Evolutionary conservation across 2,113 vertebrate species (phyloP).

Genomic region (Brienomyrus brachyistius): DNA sequence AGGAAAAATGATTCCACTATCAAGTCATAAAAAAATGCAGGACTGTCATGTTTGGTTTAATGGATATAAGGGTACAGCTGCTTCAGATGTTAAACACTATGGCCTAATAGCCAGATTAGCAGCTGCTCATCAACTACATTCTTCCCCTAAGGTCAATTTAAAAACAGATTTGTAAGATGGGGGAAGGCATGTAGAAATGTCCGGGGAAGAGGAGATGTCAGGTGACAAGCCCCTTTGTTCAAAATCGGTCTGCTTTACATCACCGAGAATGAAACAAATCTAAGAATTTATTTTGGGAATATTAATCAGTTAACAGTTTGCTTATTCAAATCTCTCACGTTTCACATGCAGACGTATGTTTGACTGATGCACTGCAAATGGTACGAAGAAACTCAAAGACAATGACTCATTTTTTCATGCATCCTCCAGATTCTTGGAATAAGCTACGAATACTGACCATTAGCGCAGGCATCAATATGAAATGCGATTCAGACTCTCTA

Average conservation of each 20-base stretch:
- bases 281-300: not conserved
- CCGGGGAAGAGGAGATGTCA: not conserved
- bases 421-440: not conserved
- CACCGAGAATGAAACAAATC: not conserved
- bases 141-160: not conserved
- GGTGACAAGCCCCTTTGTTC: not conserved
- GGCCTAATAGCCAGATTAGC: not conserved
- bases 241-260: not conserved
- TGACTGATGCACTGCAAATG: not conserved
- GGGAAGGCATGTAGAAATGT: not conserved
- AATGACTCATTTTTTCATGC: not conserved
- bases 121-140: not conserved
- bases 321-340: not conserved
- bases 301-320: not conserved
- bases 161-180: not conserved
- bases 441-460: not conserved
- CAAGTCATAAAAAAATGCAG: not conserved
- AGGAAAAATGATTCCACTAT: not conserved
- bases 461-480: not conserved
- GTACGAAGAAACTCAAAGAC: not conserved
- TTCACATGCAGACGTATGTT: not conserved
- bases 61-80: not conserved
- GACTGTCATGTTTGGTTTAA: not conserved
- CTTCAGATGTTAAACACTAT: not conserved
- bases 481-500: not conserved